Percentiles rank a stretch among this genome's conserved stretches.
Evolutionary conservation across 1,140 invertebrate genomes (phyloP).

Genomic region (Eciton burchellii): DNA sequence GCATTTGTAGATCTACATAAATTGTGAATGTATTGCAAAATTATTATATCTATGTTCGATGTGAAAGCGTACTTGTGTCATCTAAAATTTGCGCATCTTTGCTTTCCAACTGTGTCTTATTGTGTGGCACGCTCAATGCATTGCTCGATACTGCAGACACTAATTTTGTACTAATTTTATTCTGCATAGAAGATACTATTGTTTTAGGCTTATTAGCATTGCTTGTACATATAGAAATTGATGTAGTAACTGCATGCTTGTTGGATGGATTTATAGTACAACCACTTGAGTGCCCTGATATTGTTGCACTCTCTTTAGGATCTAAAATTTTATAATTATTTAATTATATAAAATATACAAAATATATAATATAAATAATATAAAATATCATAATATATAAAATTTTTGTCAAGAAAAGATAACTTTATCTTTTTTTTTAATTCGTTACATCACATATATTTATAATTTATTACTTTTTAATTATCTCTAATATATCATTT

Average conservation of each 20-base stretch:
- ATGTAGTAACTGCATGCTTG: slow-evolving; percentile 58
- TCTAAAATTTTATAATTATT: slow-evolving; percentile 43
- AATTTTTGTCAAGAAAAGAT: not conserved
- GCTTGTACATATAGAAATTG: slow-evolving; percentile 65
- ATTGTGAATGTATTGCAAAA: not conserved
- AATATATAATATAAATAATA: not conserved
- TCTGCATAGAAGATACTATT: slow-evolving; percentile 45
- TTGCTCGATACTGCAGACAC: slow-evolving; percentile 37
- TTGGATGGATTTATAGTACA: slow-evolving; percentile 62
- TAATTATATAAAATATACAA: slow-evolving; percentile 27
- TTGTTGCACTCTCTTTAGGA: slow-evolving; percentile 35
- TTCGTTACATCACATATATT: too few species aligned
- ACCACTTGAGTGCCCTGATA: slow-evolving; percentile 51
- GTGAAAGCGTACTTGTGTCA: slow-evolving; percentile 70
- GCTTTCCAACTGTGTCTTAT: slow-evolving; percentile 66
- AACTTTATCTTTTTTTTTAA: too few species aligned
- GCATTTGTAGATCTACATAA: not conserved
- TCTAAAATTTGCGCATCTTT: slow-evolving; percentile 68
- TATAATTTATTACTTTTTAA: too few species aligned
- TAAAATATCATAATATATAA: not conserved
- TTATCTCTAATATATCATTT: too few species aligned
- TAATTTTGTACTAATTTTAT: slow-evolving; percentile 66
- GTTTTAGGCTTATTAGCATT: slow-evolving; percentile 67
- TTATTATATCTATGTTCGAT: not conserved
- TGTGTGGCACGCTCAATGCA: slow-evolving; percentile 27